Conservation (phyloP, 2,797 vertebrate genomes). For the Propithecus deckenii region DNA sequence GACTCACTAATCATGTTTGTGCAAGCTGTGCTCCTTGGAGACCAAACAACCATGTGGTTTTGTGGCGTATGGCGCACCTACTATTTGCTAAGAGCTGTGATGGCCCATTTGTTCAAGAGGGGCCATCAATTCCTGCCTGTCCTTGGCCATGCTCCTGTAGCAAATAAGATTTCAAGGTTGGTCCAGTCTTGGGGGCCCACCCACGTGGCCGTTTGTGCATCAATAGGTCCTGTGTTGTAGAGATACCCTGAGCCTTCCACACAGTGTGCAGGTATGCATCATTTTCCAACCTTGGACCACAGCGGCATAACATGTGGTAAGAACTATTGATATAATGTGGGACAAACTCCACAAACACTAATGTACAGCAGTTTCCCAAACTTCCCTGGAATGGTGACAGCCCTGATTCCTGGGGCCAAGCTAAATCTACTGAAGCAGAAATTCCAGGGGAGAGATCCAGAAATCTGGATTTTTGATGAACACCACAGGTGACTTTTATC, state of each 20-base stretch:
- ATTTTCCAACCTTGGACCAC: background rate
- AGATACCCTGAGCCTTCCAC: too few relatives aligned
- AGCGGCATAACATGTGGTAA: background rate
- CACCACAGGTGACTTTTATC: background rate
- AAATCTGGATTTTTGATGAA: background rate
- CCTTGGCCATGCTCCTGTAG: background rate
- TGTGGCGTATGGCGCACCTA: background rate
- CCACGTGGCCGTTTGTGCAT: background rate
- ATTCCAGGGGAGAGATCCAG: background rate
- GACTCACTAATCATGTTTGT: background rate
- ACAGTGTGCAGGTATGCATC: background rate
- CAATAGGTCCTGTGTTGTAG: background rate
- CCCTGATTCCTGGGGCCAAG: background rate
- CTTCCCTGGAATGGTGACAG: background rate
- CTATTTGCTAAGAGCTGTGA: background rate
- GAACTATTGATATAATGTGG: background rate
- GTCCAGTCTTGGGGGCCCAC: background rate
- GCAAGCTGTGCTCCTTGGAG: background rate
- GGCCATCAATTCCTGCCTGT: background rate
- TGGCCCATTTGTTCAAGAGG: background rate
- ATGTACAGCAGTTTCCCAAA: background rate
- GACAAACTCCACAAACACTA: background rate
- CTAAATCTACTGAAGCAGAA: background rate
- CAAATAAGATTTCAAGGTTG: background rate
- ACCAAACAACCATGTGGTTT: background rate